phyloP scores from a whole-genome alignment of 2,113 vertebrate genomes.

The Hyperopisus bebe region DNA sequence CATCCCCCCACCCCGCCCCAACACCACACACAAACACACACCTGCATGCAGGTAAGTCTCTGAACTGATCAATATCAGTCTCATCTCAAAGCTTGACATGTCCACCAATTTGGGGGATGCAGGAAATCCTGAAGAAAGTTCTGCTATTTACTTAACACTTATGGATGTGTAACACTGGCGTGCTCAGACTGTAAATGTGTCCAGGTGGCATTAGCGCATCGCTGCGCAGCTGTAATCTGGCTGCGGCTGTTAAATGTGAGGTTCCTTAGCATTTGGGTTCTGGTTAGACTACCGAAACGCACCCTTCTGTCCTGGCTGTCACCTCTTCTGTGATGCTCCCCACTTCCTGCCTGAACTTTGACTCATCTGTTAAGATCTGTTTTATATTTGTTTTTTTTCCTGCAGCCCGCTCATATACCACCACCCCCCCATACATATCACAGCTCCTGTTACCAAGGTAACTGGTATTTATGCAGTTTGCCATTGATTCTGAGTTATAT shows the following conservation, averaged over 20 bases:
- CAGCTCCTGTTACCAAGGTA: constrained; percentile 40
- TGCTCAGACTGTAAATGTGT: neutral
- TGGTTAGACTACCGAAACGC: neutral
- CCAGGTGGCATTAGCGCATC: neutral
- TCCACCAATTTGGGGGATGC: neutral
- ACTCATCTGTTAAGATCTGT: constrained; percentile 7
- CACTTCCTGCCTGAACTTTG: constrained; percentile 17
- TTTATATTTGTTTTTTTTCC: neutral
- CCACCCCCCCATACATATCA: constrained; percentile 15
- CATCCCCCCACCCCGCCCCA: neutral
- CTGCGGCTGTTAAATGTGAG: neutral
- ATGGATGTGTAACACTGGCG: neutral
- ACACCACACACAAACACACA: neutral
- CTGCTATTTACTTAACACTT: neutral
- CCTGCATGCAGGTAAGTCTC: constrained; percentile 25
- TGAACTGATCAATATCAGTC: constrained; percentile 26
- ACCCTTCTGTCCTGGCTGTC: neutral
- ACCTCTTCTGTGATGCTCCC: neutral
- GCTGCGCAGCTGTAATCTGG: neutral
- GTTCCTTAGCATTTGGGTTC: neutral
- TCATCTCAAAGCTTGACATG: neutral
- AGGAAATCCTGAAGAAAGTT: neutral
- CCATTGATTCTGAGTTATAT: constrained; percentile 40
- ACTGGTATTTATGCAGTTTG: constrained; percentile 37
- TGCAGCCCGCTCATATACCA: neutral